Evolutionary conservation across 2,888 invertebrate species (phyloP).

Genomic region (Caprella mutica): DNA sequence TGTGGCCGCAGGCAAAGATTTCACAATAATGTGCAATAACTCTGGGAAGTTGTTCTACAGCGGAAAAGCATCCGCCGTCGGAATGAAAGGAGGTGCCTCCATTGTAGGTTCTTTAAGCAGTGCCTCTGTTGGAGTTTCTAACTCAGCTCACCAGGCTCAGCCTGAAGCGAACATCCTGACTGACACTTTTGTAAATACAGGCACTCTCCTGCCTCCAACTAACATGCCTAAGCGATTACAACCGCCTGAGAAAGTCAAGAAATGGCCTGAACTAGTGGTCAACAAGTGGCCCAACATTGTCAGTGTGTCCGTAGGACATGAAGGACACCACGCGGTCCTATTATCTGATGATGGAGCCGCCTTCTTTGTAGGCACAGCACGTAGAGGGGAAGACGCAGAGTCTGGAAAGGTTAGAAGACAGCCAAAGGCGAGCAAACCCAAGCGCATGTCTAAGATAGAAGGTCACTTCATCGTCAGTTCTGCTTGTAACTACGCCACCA

Average conservation of each 20-base stretch:
- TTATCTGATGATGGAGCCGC: slow-evolving; percentile 88
- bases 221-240: no score
- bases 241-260: no score
- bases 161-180: no score
- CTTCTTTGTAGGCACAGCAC: slow-evolving; percentile 72
- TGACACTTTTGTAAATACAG: no score
- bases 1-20: slow-evolving; percentile 79
- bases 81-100: slow-evolving; percentile 56
- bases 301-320: slow-evolving; percentile 81
- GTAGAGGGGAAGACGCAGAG: slow-evolving; percentile 89
- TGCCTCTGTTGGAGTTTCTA: no score
- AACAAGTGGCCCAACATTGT: slow-evolving; percentile 60
- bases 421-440: slow-evolving; percentile 81
- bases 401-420: slow-evolving; percentile 55
- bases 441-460: slow-evolving; percentile 81
- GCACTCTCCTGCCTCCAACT: no score
- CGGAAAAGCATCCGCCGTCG: slow-evolving; percentile 73
- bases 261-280: slow-evolving; percentile 47
- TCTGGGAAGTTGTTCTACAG: slow-evolving; percentile 78
- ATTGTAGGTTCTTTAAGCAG: no score
- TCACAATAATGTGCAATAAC: slow-evolving; percentile 68
- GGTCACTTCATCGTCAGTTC: slow-evolving; percentile 67
- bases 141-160: no score
- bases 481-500: slow-evolving; percentile 89
- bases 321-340: slow-evolving; percentile 79